Evolutionary conservation across 2,797 vertebrate species (phyloP), one percentile per base, ranked within the genome.

Genomic region (Sebastes alutus): DNA sequence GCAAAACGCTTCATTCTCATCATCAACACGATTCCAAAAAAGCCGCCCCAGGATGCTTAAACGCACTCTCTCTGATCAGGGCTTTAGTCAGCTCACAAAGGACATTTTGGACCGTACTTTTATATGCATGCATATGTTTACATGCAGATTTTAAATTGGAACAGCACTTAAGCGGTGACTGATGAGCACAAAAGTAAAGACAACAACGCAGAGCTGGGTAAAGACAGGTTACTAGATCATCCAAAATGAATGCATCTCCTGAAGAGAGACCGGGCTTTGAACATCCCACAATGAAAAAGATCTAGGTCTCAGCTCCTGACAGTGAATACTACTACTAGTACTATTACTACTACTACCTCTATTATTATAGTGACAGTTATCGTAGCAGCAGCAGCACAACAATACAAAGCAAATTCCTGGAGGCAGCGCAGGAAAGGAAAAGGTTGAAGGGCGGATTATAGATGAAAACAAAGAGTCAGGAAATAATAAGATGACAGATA

Each of bases 401-500:
- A 49, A 49, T 7, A 14, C 1, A 32, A 29, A 55, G 22, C 22
- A 6, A 25, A 38, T 12, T 79, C 69, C 35, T 46, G 49, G 18
- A 66, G 46, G 58, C 59, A 42, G 49, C 30, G 56, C 49, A 32
- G 49, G 42, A 32, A 69, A 54, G 33, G 20, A 74, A 32, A 63
- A 63, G 23, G 1, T 3, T n/a, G 13, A 14, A 20, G 13, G 4
- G 6, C 6, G n/a, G 38, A 58, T 78, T 35, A 75, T 18, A 10
- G 69, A 69, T 0, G 4, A 6, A 38, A 27, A 58, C 4, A 22
- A 49, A 78, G 29, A 49, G 33, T 35, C 63, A 66, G 71, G 72
- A 78, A 77, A 33, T 49, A 71, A 78, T 76, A 66, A 63, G 25
- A 63, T 68, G 54, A 29, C 16, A 72, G 66, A 80, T 66, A 60